Conservation (phyloP, 2,113 vertebrate species). For the Erythrolamprus reginae region DNA sequence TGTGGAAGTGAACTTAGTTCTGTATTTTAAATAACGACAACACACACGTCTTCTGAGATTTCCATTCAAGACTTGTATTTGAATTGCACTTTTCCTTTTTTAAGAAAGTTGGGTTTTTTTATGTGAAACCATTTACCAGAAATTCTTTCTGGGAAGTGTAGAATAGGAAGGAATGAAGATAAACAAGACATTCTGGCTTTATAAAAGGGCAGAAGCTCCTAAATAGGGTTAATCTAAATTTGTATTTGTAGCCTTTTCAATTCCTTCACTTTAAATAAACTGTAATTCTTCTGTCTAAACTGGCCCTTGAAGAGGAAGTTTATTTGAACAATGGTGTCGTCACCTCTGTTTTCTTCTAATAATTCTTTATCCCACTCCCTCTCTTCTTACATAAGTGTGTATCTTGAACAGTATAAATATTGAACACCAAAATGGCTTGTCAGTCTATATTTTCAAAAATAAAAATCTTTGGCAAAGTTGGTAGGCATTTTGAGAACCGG, state of each 20-base stretch:
- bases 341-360: not conserved
- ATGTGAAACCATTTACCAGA: not conserved
- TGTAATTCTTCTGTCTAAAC: not conserved
- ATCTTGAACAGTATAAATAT: not conserved
- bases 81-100: not conserved
- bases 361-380: conserved; percentile 18
- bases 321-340: not conserved
- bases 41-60: not conserved
- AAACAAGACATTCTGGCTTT: not conserved
- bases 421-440: not conserved
- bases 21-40: not conserved
- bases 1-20: not conserved
- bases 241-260: not conserved
- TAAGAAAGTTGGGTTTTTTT: not conserved
- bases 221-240: not conserved
- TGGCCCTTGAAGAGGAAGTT: not conserved
- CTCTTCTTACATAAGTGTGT: conserved; percentile 13
- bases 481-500: not conserved
- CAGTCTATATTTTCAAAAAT: not conserved
- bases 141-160: not conserved
- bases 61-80: not conserved
- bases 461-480: not conserved
- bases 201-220: not conserved
- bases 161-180: not conserved
- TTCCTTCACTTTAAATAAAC: not conserved